phyloP scores from a whole-genome alignment of 2,113 vertebrate genomes.

The Sinocyclocheilus grahami region DNA sequence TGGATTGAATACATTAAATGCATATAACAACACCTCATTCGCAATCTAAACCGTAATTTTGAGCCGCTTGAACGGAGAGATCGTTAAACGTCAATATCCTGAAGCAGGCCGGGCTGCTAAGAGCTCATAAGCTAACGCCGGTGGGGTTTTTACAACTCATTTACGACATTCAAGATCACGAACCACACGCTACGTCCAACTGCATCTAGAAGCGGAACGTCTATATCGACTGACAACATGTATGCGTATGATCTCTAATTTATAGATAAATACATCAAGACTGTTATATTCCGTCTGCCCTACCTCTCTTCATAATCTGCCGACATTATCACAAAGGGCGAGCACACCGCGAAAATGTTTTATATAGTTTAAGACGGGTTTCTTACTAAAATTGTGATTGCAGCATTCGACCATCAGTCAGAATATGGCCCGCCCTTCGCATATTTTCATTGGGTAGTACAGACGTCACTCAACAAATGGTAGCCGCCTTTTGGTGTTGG shows the following conservation, averaged over 20 bases:
- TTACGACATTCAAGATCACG: slow-evolving; percentile 9
- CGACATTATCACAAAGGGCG: slow-evolving; percentile 81
- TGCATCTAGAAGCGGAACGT: neutral
- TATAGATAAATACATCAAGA: neutral
- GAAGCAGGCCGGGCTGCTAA: neutral
- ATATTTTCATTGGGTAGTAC: slow-evolving; percentile 53
- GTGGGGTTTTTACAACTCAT: slow-evolving; percentile 14
- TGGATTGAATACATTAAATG: neutral
- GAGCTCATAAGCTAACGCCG: slow-evolving; percentile 25
- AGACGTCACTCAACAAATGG: slow-evolving; percentile 22
- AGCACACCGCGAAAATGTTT: slow-evolving; percentile 67
- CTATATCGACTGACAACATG: neutral
- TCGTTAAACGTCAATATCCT: neutral
- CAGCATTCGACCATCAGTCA: slow-evolving; percentile 65
- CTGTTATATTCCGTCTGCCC: slow-evolving; percentile 34
- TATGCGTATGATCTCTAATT: neutral
- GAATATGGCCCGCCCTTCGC: slow-evolving; percentile 42
- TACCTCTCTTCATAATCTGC: slow-evolving; percentile 78
- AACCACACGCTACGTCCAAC: neutral
- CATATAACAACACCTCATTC: neutral
- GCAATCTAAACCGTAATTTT: neutral
- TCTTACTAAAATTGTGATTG: slow-evolving; percentile 66
- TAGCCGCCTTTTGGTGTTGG: neutral
- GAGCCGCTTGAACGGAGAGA: neutral
- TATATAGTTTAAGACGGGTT: slow-evolving; percentile 68